These are phyloP conservation scores for Lysiphlebus fabarum DNA, from an alignment of 1,140 invertebrate genomes.

Conservation along the genomic window DNA sequence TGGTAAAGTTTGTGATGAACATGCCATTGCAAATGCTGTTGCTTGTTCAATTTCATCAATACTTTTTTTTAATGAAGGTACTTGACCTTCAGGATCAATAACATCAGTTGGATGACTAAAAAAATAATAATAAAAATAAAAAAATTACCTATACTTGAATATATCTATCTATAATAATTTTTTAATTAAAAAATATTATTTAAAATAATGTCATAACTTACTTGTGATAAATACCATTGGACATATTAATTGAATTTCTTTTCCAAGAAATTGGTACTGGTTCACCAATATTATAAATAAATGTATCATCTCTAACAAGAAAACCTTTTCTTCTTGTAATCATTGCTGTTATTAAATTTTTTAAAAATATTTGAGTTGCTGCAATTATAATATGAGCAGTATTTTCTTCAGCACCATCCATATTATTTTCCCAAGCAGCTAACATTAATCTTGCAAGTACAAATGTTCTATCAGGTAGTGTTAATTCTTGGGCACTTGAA, in stretches of 20 bases:
- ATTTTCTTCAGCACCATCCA: conserved; percentile 74
- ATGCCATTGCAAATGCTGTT: conserved; percentile 49
- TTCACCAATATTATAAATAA: conserved; percentile 71
- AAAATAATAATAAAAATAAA: conserved; percentile 15
- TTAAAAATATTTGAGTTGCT: conserved; percentile 72
- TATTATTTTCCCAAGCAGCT: conserved; percentile 77
- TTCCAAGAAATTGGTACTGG: conserved; percentile 70
- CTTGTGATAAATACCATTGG: conserved; percentile 37
- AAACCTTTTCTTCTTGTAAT: conserved; percentile 72
- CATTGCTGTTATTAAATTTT: conserved; percentile 72
- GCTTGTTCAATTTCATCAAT: conserved; percentile 51
- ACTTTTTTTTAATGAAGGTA: conserved; percentile 41
- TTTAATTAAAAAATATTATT: too few species aligned
- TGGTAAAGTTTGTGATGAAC: conserved; percentile 42
- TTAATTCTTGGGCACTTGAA: conserved; percentile 64
- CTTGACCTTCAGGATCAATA: conserved; percentile 45
- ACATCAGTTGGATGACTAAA: conserved; percentile 37
- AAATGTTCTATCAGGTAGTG: conserved; percentile 73
- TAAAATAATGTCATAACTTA: conserved; percentile 12
- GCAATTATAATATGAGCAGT: conserved; percentile 72
- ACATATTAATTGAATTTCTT: conserved; percentile 56
- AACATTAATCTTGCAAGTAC: conserved; percentile 75
- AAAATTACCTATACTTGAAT: too few species aligned
- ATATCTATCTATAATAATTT: too few species aligned
- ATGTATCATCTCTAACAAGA: conserved; percentile 63